Conservation (phyloP, 2,113 vertebrate species). For the Pithys albifrons region DNA sequence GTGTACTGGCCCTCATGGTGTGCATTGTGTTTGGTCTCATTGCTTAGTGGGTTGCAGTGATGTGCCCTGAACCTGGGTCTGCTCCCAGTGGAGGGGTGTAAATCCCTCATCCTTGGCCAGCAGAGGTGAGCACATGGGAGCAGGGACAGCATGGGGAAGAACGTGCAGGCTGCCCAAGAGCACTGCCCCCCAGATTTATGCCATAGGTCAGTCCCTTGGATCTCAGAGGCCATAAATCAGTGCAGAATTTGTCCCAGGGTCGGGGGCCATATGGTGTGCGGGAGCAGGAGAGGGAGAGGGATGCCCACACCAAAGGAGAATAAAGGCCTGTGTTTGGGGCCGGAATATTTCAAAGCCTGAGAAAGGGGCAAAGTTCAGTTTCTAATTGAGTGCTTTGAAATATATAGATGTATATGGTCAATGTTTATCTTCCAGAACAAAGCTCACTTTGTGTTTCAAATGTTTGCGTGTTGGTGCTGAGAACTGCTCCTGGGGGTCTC, state of each 20-base stretch:
- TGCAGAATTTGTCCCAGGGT: background rate
- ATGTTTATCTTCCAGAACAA: conserved; percentile 53
- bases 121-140: accelerated
- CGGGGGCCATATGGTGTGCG: conserved; percentile 12
- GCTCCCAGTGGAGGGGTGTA: background rate
- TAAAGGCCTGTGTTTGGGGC: background rate
- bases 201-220: background rate
- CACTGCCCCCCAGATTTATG: background rate
- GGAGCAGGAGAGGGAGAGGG: background rate
- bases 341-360: conserved; percentile 49
- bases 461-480: background rate
- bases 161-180: background rate
- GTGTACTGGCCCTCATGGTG: background rate
- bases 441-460: conserved; percentile 11
- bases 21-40: accelerated
- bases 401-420: conserved; percentile 36
- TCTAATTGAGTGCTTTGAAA: conserved; percentile 56
- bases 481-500: background rate
- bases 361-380: conserved; percentile 60
- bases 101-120: background rate
- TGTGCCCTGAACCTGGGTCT: background rate
- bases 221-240: conserved; percentile 34
- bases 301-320: background rate
- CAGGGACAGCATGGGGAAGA: background rate
- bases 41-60: background rate